Percentiles rank a stretch among this genome's conserved stretches.
Evolutionary conservation across 2,113 vertebrate genomes (phyloP).

Genomic region (Eublepharis macularius): DNA sequence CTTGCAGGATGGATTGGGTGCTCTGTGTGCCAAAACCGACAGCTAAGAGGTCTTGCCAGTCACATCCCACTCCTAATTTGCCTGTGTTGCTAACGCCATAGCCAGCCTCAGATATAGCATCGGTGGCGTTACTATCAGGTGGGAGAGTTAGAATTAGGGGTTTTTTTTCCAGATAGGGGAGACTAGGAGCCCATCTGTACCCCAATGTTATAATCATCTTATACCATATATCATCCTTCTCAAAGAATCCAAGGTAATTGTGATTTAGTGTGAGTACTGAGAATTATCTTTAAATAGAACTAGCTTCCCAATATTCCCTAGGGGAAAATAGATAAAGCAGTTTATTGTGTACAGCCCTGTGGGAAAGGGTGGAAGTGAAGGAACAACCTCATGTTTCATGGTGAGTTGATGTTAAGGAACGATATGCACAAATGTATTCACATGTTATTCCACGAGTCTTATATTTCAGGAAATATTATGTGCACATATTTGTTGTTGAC

Average conservation of each 20-base stretch:
- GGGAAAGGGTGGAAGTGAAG: not conserved
- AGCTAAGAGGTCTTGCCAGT: conserved; percentile 39
- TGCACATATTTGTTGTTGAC: not conserved
- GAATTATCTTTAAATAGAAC: not conserved
- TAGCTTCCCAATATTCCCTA: not conserved
- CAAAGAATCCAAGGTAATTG: not conserved
- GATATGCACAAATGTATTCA: too few relatives aligned
- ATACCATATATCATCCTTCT: not conserved
- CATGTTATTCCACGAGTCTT: too few relatives aligned
- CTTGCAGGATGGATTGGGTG: conserved; percentile 36
- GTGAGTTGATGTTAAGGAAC: not conserved
- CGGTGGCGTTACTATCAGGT: not conserved
- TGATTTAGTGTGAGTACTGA: not conserved
- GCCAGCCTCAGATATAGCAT: not conserved
- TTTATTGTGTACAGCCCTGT: not conserved
- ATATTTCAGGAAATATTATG: accelerated
- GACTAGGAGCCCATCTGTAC: not conserved
- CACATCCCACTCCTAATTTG: not conserved
- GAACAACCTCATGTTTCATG: not conserved
- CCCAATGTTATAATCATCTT: not conserved
- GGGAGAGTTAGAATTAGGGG: not conserved
- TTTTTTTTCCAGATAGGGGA: not conserved
- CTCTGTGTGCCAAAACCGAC: conserved; percentile 22
- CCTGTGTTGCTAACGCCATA: accelerated
- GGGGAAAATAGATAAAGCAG: not conserved